Conservation (phyloP, 2,113 vertebrate genomes). For the Bos taurus region DNA sequence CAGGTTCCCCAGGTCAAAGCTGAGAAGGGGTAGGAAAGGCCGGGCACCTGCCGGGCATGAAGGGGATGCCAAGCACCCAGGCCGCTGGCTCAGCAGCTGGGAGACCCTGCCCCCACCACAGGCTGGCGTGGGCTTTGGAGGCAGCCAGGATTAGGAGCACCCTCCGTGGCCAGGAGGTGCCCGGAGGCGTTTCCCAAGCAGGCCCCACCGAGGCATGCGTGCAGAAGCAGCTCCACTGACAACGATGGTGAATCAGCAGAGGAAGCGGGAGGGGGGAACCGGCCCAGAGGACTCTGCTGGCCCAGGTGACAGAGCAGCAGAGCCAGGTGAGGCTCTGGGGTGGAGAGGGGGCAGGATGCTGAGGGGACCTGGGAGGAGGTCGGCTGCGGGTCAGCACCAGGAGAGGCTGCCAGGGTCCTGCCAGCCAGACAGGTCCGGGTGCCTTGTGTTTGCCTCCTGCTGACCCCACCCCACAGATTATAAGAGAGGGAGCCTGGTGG, state of each 20-base stretch:
- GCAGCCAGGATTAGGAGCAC: neutral
- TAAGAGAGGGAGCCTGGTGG: neutral
- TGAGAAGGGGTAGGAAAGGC: neutral
- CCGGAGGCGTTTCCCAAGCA: neutral
- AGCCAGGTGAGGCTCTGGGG: neutral
- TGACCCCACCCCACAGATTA: neutral
- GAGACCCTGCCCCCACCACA: neutral
- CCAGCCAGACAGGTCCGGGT: neutral
- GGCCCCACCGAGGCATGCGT: rapidly evolving
- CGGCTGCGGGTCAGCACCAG: neutral
- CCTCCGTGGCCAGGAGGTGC: rapidly evolving
- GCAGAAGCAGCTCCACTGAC: too few relatives aligned
- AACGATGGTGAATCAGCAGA: too few relatives aligned
- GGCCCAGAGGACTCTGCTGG: neutral
- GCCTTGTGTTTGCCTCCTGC: neutral
- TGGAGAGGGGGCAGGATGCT: rapidly evolving
- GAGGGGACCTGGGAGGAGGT: neutral
- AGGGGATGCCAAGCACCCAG: neutral
- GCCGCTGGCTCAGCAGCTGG: neutral
- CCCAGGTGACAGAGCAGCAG: neutral
- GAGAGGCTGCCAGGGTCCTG: neutral
- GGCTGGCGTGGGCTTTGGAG: neutral
- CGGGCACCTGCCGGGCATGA: neutral
- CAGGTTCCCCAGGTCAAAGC: neutral
- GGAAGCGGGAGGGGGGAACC: rapidly evolving